Conservation (phyloP, 2,113 vertebrate genomes). For the Alouatta palliata region DNA sequence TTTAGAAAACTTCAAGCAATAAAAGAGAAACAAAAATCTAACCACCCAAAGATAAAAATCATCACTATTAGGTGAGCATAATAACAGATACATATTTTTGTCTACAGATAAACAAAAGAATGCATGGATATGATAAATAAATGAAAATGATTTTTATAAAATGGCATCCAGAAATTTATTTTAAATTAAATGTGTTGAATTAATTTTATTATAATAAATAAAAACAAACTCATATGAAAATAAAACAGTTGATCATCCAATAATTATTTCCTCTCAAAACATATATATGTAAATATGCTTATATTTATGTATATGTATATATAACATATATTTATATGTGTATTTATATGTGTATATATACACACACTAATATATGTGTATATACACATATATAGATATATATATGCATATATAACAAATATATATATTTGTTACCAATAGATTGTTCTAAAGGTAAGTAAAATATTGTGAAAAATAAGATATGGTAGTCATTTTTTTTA, state of each 20-base stretch:
- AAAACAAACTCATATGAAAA: conserved; percentile 8
- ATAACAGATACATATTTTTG: background rate
- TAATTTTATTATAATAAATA: background rate
- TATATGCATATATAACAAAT: too few relatives aligned
- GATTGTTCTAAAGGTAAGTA: background rate
- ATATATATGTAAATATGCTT: background rate
- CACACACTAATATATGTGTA: too few relatives aligned
- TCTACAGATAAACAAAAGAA: background rate
- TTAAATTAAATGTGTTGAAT: background rate
- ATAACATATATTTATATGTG: too few relatives aligned
- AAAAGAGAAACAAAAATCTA: background rate
- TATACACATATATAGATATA: too few relatives aligned
- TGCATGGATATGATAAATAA: background rate
- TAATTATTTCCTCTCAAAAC: background rate
- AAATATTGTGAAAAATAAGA: background rate
- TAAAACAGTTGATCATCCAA: background rate
- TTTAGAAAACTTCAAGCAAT: background rate
- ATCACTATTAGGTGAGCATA: background rate
- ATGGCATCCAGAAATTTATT: background rate
- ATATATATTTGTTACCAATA: background rate
- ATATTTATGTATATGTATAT: too few relatives aligned
- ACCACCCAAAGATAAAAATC: background rate
- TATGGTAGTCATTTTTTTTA: background rate
- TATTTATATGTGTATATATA: too few relatives aligned
- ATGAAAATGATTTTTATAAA: background rate